Evolutionary conservation across 92 coral and sea anemone genomes (phyloP).

Genomic region (Metridium senile): DNA sequence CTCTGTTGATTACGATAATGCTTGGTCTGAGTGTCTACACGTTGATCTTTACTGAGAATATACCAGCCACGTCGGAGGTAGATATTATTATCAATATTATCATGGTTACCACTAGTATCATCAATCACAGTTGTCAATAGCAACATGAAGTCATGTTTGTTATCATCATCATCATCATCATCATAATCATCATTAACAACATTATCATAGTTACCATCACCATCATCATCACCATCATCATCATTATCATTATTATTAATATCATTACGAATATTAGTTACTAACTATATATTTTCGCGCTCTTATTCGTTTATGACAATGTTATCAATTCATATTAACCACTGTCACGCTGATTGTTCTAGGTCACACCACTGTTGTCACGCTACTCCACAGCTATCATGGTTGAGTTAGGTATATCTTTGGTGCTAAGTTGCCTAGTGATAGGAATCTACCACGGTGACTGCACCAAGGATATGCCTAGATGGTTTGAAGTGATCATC

Average conservation of each 20-base stretch:
- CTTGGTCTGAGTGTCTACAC: constrained; percentile 91
- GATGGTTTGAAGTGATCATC: constrained; percentile 66
- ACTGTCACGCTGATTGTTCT: neutral
- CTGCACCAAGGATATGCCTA: constrained; percentile 68
- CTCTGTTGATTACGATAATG: constrained; percentile 84
- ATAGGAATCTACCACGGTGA: constrained; percentile 77
- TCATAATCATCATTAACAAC: neutral
- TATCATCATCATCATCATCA: neutral
- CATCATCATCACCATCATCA: neutral
- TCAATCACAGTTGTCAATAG: neutral
- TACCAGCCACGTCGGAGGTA: constrained; percentile 92
- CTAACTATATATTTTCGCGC: too few species aligned
- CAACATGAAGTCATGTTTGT: too few species aligned
- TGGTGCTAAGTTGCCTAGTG: constrained; percentile 74
- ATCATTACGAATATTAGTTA: neutral
- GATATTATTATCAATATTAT: too few species aligned
- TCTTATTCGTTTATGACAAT: too few species aligned
- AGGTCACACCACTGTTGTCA: constrained; percentile 70
- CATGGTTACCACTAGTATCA: neutral
- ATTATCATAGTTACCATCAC: neutral
- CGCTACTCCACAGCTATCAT: constrained; percentile 87
- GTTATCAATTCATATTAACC: too few species aligned
- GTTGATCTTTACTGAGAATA: constrained; percentile 84
- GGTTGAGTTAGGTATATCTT: constrained; percentile 72
- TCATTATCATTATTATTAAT: neutral